phyloP scores from a whole-genome alignment of 2,797 vertebrate species.

The Rhabdomys pumilio region DNA sequence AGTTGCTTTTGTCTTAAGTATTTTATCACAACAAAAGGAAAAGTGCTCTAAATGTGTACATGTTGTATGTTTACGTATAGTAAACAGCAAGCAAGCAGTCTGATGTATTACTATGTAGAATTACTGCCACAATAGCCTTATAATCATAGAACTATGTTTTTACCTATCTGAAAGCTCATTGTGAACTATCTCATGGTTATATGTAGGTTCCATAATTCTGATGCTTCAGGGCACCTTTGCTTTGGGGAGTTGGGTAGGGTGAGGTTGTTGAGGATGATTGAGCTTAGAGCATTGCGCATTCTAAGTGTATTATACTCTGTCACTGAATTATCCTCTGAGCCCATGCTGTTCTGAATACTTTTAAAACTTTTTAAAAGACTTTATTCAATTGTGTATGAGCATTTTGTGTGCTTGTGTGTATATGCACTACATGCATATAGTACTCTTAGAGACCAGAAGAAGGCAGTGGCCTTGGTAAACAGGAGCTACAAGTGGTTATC shows the following conservation, averaged over 20 bases:
- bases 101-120: constrained; percentile 19
- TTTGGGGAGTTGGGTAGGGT: background rate
- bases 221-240: background rate
- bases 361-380: background rate
- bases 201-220: background rate
- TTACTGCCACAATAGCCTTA: background rate
- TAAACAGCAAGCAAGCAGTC: constrained; percentile 38
- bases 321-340: background rate
- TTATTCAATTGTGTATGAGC: background rate
- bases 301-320: background rate
- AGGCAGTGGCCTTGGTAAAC: background rate
- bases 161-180: too few relatives aligned
- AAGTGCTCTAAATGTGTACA: constrained; percentile 1
- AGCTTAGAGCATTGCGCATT: background rate
- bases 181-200: background rate
- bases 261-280: background rate
- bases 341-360: background rate
- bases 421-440: background rate
- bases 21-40: background rate
- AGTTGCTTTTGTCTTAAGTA: background rate
- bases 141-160: constrained; percentile 36
- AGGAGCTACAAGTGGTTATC: background rate
- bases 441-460: background rate
- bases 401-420: background rate
- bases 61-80: constrained; percentile 8